Percentiles rank a stretch among this genome's conserved stretches.
phyloP scores from a whole-genome alignment of 2,113 vertebrate genomes.

The Paradoxurus hermaphroditus region DNA sequence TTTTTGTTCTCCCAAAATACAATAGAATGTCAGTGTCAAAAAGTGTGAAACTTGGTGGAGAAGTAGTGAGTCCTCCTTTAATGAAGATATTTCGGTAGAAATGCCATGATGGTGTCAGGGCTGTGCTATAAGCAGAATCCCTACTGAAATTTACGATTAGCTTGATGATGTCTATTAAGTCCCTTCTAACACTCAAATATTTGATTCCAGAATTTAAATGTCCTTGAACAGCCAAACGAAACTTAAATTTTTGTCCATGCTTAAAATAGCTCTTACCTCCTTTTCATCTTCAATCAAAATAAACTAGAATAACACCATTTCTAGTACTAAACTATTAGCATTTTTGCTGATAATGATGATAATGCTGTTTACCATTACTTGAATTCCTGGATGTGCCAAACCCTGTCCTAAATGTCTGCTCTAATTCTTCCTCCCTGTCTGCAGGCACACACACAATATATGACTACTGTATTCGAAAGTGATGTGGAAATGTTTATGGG shows the following conservation, averaged over 20 bases:
- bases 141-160: neutral
- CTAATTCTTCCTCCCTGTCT: neutral
- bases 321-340: neutral
- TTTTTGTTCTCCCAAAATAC: constrained; percentile 14
- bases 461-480: neutral
- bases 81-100: neutral
- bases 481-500: neutral
- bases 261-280: neutral
- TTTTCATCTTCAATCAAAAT: constrained; percentile 8
- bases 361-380: neutral
- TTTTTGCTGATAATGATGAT: neutral
- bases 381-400: neutral
- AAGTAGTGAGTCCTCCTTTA: neutral
- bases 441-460: neutral
- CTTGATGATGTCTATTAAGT: neutral
- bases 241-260: neutral
- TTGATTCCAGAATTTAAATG: neutral
- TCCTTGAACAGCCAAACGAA: neutral
- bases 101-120: neutral
- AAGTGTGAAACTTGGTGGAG: neutral
- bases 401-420: neutral
- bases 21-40: neutral
- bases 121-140: neutral
- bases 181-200: neutral
- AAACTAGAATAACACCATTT: neutral